Evolutionary conservation across 2,888 invertebrate genomes (phyloP).

Genomic region (Pediacus dermestoides): DNA sequence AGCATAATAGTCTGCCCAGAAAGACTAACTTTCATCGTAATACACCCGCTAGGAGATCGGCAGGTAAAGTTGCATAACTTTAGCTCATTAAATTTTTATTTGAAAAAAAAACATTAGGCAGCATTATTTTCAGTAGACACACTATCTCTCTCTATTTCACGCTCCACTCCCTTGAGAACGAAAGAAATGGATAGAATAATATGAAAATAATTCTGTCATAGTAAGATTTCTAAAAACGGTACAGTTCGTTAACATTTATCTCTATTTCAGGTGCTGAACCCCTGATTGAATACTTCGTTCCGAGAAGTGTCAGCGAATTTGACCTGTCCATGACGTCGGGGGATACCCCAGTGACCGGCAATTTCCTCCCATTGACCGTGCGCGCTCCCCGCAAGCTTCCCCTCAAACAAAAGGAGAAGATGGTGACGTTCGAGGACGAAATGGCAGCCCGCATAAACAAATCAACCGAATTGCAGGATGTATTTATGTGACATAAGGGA

Average conservation of each 20-base stretch:
- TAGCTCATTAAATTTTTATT: no score
- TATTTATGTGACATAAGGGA: conserved; percentile 73
- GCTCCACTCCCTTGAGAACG: no score
- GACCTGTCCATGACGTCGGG: conserved; percentile 65
- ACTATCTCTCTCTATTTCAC: no score
- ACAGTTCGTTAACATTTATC: no score
- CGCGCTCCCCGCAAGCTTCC: conserved; percentile 43
- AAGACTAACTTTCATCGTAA: conserved; percentile 62
- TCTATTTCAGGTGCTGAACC: conserved; percentile 53
- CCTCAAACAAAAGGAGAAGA: conserved; percentile 64
- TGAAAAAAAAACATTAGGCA: no score
- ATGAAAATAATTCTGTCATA: no score
- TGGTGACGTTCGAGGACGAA: conserved; percentile 80
- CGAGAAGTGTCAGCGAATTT: conserved; percentile 79
- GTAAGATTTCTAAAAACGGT: no score
- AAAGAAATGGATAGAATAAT: no score
- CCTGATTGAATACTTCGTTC: conserved; percentile 78
- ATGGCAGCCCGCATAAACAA: conserved; percentile 40
- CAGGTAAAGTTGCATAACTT: conserved; percentile 38
- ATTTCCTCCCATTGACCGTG: conserved; percentile 44
- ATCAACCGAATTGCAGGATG: conserved; percentile 57
- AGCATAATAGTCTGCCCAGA: conserved; percentile 54
- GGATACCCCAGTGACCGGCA: conserved; percentile 49
- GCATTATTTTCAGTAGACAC: no score
- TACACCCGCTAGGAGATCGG: conserved; percentile 62